Evolutionary conservation across 1,140 invertebrate genomes (phyloP).

Genomic region (Caenorhabditis tropicalis): DNA sequence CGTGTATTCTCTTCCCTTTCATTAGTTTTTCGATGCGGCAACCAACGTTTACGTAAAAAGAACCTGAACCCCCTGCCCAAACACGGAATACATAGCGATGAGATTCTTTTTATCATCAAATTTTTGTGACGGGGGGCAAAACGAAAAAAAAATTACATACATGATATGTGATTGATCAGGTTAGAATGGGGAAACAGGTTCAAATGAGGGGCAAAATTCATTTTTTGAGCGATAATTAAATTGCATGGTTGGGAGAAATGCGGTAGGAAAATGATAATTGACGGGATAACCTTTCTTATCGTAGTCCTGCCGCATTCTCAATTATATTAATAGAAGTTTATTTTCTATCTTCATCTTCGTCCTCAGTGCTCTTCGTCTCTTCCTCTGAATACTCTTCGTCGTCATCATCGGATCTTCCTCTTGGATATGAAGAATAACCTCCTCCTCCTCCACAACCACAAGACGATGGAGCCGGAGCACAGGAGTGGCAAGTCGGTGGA

Average conservation of each 20-base stretch:
- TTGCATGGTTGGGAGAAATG: background rate
- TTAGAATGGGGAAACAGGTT: too few relatives aligned
- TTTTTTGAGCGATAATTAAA: background rate
- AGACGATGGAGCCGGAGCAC: conserved; percentile 15
- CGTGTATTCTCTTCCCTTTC: conserved; percentile 18
- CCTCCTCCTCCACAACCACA: conserved; percentile 17
- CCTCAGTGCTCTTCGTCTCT: background rate
- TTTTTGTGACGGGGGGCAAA: background rate
- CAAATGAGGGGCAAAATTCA: too few relatives aligned
- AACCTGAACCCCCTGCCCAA: conserved; percentile 14
- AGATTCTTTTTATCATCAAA: conserved; percentile 1
- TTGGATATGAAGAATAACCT: background rate
- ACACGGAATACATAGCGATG: background rate
- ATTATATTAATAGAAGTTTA: too few relatives aligned
- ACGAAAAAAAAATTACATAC: background rate
- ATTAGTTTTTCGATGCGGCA: background rate
- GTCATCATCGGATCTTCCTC: background rate
- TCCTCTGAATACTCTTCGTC: conserved; percentile 4
- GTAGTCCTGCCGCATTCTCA: background rate
- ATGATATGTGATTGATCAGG: background rate
- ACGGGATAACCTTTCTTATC: background rate
- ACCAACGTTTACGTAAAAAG: background rate
- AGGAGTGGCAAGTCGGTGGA: conserved; percentile 1
- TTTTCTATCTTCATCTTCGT: background rate
- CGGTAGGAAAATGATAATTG: conserved; percentile 1